Evolutionary conservation across 2,113 vertebrate genomes (phyloP).

Genomic region (Vireo altiloquus): DNA sequence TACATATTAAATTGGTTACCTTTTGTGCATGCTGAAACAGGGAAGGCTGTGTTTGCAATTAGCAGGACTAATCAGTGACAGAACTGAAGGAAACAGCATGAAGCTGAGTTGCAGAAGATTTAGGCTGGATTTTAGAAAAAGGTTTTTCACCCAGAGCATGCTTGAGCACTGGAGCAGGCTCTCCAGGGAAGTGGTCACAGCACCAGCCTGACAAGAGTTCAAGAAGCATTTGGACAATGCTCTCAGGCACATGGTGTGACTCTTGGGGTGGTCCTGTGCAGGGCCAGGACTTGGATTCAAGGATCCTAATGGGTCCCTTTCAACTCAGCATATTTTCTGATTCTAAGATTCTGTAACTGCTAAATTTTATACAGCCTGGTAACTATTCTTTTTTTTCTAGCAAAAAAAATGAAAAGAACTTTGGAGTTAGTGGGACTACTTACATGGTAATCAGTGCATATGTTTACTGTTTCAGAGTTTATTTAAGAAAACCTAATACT

Average conservation of each 20-base stretch:
- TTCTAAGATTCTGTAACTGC: not conserved
- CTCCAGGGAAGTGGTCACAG: not conserved
- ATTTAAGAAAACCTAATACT: not conserved
- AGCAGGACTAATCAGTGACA: not conserved
- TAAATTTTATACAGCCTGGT: not conserved
- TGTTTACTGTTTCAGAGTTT: not conserved
- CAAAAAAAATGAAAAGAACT: not conserved
- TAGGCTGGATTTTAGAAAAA: not conserved
- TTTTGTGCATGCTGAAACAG: not conserved
- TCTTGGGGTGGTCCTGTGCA: not conserved
- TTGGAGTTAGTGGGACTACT: not conserved
- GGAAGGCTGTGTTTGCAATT: not conserved
- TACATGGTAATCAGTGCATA: not conserved
- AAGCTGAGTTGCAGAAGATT: not conserved
- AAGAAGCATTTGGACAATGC: not conserved
- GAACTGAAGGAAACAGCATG: not conserved
- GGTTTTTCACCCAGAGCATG: not conserved
- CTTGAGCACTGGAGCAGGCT: fast-evolving
- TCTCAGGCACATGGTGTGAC: not conserved
- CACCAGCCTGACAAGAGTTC: not conserved
- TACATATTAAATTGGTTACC: not conserved
- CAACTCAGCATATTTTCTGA: not conserved
- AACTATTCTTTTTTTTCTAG: not conserved
- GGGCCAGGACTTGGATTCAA: not conserved
- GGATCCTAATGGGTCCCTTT: not conserved